phyloP scores from a whole-genome alignment of 2,113 vertebrate genomes.

The Rhizomys pruinosus region DNA sequence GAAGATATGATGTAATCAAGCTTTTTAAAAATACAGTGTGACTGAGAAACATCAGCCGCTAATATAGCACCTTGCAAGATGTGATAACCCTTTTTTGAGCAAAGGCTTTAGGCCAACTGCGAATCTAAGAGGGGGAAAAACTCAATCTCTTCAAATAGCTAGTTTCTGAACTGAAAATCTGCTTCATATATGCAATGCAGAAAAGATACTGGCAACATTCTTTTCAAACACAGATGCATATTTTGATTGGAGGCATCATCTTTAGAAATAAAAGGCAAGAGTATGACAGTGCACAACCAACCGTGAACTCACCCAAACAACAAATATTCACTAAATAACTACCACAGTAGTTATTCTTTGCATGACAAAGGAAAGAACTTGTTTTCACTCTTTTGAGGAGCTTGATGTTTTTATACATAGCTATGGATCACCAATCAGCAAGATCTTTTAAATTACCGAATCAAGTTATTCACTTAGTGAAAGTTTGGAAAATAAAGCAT shows the following conservation, averaged over 20 bases:
- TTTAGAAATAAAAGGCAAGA: not conserved
- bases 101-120: slow-evolving; percentile 14
- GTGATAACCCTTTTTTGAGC: not conserved
- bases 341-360: too few relatives aligned
- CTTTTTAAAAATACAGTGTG: slow-evolving; percentile 11
- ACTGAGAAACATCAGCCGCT: slow-evolving; percentile 19
- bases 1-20: not conserved
- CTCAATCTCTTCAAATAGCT: slow-evolving; percentile 16
- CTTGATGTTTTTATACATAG: not conserved
- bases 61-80: slow-evolving; percentile 1
- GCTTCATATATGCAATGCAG: not conserved
- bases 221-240: slow-evolving; percentile 22
- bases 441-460: not conserved
- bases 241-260: not conserved
- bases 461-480: not conserved
- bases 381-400: not conserved
- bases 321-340: not conserved
- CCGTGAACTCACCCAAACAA: not conserved
- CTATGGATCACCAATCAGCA: not conserved
- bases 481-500: not conserved
- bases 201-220: not conserved
- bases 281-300: not conserved
- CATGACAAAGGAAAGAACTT: not conserved
- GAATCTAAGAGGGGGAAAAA: slow-evolving; percentile 34
- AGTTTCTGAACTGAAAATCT: slow-evolving; percentile 9